phyloP scores from a whole-genome alignment of 2,113 vertebrate species.

The Catharus bicknelli region DNA sequence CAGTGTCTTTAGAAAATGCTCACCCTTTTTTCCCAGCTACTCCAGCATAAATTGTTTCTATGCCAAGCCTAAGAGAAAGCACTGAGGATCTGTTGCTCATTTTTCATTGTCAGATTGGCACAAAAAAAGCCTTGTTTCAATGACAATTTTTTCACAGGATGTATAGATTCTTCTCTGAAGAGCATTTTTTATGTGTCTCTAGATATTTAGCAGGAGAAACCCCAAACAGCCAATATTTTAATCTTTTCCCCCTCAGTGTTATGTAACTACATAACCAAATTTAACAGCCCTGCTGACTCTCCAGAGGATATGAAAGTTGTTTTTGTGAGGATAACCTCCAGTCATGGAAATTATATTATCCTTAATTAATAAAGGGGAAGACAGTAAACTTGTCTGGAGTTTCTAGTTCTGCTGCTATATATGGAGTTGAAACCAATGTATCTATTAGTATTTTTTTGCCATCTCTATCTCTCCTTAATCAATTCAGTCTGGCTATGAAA shows the following conservation, averaged over 20 bases:
- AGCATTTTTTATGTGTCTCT: background rate
- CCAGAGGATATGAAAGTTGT: background rate
- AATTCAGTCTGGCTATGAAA: background rate
- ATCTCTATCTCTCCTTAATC: background rate
- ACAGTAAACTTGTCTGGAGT: background rate
- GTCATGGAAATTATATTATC: background rate
- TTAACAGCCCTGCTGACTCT: background rate
- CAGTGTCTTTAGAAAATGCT: background rate
- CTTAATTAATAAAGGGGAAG: background rate
- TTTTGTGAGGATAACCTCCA: background rate
- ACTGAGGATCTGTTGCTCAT: background rate
- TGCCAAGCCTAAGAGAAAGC: constrained; percentile 2
- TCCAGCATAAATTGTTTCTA: background rate
- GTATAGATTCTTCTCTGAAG: background rate
- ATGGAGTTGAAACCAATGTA: background rate
- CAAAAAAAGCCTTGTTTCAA: background rate
- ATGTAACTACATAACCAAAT: background rate
- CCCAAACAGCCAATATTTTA: background rate
- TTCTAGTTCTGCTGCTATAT: background rate
- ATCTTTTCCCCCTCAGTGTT: background rate
- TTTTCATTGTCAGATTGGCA: background rate
- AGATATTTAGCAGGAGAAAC: background rate
- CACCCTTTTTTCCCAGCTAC: background rate
- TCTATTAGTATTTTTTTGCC: background rate
- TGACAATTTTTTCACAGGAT: background rate